phyloP scores from a whole-genome alignment of 2,888 invertebrate genomes.

The Tribolium freemani region DNA sequence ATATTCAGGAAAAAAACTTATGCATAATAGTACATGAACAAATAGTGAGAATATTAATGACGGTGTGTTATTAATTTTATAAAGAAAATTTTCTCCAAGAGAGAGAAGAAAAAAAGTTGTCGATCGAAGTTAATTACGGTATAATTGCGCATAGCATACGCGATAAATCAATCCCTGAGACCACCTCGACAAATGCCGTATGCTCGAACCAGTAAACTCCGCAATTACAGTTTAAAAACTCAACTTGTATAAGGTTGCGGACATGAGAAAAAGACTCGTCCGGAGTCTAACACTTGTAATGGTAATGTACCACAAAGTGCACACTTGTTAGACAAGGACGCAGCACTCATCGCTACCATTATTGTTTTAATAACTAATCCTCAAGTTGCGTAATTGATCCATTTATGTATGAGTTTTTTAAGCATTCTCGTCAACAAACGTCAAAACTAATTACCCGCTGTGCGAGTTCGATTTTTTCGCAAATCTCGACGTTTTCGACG shows the following conservation, averaged over 20 bases:
- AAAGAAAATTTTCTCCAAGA: background rate
- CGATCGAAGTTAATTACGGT: slow-evolving; percentile 51
- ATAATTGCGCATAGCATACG: slow-evolving; percentile 53
- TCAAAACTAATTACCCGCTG: slow-evolving; percentile 26
- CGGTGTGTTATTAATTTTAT: slow-evolving; percentile 39
- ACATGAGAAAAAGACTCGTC: slow-evolving; percentile 48
- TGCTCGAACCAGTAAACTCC: slow-evolving; percentile 34
- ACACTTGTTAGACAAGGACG: slow-evolving; percentile 30
- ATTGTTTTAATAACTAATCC: slow-evolving; percentile 42
- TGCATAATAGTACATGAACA: slow-evolving; percentile 36
- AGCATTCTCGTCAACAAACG: slow-evolving; percentile 24
- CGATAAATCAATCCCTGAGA: slow-evolving; percentile 55
- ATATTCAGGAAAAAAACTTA: slow-evolving; percentile 36
- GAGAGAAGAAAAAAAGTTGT: slow-evolving; percentile 11
- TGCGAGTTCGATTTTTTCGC: background rate
- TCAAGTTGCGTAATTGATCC: slow-evolving; percentile 28
- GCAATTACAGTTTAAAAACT: slow-evolving; percentile 44
- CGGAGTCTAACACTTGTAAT: slow-evolving; percentile 48
- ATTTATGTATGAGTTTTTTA: slow-evolving; percentile 36
- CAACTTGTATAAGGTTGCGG: slow-evolving; percentile 43
- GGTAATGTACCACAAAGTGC: slow-evolving; percentile 42
- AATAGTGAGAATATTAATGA: slow-evolving; percentile 39
- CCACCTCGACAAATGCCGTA: slow-evolving; percentile 51
- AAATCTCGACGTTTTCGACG: background rate
- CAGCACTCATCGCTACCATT: slow-evolving; percentile 12